A percentile compares a stretch with the other conserved stretches of the same genome.
Evolutionary conservation across 2,113 vertebrate genomes (phyloP).

Genomic region (Alosa alosa): DNA sequence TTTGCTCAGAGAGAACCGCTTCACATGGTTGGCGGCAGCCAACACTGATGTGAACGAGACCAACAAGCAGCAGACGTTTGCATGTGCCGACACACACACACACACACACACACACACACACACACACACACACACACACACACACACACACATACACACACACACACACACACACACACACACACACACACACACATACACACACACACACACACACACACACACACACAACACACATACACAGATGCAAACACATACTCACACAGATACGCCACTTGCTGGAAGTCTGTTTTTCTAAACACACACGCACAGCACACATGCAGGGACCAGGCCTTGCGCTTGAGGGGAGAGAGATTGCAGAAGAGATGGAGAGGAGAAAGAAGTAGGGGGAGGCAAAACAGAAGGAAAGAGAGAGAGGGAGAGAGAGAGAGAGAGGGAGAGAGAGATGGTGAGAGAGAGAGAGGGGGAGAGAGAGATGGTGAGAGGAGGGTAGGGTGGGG

Average conservation of each 20-base stretch:
- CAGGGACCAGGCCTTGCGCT: constrained; percentile 57
- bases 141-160: background rate
- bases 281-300: too few relatives aligned
- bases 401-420: background rate
- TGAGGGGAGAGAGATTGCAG: constrained; percentile 22
- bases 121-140: background rate
- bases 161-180: background rate
- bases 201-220: background rate
- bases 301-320: constrained; percentile 40
- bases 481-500: constrained; percentile 22
- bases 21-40: background rate
- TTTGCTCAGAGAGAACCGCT: background rate
- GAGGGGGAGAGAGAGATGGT: background rate
- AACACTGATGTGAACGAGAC: too few relatives aligned
- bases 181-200: background rate
- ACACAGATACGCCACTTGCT: background rate
- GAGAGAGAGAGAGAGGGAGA: background rate
- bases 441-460: background rate
- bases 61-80: too few relatives aligned
- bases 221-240: background rate
- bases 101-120: background rate
- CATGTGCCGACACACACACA: background rate
- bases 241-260: background rate
- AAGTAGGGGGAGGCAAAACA: constrained; percentile 34
- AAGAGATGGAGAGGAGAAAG: constrained; percentile 38